phyloP scores from a whole-genome alignment of 2,888 invertebrate species.

The Mantis religiosa region DNA sequence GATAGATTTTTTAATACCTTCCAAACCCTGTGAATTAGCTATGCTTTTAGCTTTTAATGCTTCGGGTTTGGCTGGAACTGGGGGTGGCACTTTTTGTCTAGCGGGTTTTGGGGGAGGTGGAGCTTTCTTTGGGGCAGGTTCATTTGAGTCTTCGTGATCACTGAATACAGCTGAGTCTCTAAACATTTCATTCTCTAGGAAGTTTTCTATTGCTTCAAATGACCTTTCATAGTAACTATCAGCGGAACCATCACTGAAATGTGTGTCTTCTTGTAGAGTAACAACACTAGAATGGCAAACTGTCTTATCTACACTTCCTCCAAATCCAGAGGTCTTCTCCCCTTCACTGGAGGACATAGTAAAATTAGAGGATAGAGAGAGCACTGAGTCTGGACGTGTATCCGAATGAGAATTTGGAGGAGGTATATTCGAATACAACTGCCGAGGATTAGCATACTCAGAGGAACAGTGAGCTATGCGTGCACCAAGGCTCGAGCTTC shows the following conservation, averaged over 20 bases:
- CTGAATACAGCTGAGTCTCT: constrained; percentile 82
- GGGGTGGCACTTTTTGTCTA: constrained; percentile 55
- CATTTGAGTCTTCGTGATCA: constrained; percentile 58
- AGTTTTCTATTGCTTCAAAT: constrained; percentile 69
- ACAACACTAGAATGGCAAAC: neutral
- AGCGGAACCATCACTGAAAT: constrained; percentile 49
- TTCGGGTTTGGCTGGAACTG: constrained; percentile 59
- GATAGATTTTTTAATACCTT: constrained; percentile 39
- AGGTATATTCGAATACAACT: constrained; percentile 50
- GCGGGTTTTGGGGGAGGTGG: neutral
- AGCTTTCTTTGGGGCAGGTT: neutral
- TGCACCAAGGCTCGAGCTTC: constrained; percentile 78
- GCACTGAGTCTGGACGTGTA: constrained; percentile 44
- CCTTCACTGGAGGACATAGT: constrained; percentile 54
- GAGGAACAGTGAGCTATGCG: constrained; percentile 67
- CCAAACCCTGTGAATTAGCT: neutral
- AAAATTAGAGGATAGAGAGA: constrained; percentile 56
- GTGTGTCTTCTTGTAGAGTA: constrained; percentile 34
- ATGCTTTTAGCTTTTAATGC: constrained; percentile 15
- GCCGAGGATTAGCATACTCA: constrained; percentile 79
- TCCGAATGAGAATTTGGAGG: constrained; percentile 35
- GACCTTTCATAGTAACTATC: constrained; percentile 74
- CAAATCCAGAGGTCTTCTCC: constrained; percentile 35
- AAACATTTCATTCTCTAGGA: constrained; percentile 65
- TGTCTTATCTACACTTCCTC: constrained; percentile 29